These are phyloP conservation scores for Yponomeuta cagnagella DNA, from an alignment of 2,888 invertebrate species.

Conservation along the genomic window DNA sequence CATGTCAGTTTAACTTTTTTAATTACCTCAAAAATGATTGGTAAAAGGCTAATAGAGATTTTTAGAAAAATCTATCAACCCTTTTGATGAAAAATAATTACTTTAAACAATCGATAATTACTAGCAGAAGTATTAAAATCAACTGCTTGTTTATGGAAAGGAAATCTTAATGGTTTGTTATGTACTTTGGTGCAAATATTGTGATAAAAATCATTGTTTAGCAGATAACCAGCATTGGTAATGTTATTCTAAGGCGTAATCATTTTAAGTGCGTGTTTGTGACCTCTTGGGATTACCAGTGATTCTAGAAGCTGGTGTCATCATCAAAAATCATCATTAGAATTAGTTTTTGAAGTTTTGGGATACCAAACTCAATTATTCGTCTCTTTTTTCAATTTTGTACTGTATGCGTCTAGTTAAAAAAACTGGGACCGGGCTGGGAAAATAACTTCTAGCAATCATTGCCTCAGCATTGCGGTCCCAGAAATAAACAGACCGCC, in stretches of 20 bases:
- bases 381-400: conserved; percentile 40
- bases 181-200: conserved; percentile 36
- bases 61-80: conserved; percentile 36
- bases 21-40: neutral
- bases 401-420: conserved; percentile 47
- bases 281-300: conserved; percentile 53
- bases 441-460: conserved; percentile 48
- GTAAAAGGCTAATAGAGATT: conserved; percentile 37
- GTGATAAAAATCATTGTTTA: conserved; percentile 25
- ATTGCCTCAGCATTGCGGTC: conserved; percentile 42
- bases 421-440: conserved; percentile 47
- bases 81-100: conserved; percentile 49
- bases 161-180: conserved; percentile 56
- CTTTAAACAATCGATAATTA: conserved; percentile 58
- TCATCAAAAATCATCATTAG: conserved; percentile 34
- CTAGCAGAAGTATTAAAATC: conserved; percentile 31
- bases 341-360: conserved; percentile 38
- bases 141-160: conserved; percentile 50
- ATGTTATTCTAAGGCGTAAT: conserved; percentile 38
- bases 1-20: neutral
- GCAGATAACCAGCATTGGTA: conserved; percentile 26
- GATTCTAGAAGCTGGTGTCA: conserved; percentile 56
- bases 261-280: conserved; percentile 50
- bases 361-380: conserved; percentile 50
- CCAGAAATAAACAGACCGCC: conserved; percentile 52